phyloP scores from a whole-genome alignment of 1,140 invertebrate genomes.

The Drosophila ironensis region DNA sequence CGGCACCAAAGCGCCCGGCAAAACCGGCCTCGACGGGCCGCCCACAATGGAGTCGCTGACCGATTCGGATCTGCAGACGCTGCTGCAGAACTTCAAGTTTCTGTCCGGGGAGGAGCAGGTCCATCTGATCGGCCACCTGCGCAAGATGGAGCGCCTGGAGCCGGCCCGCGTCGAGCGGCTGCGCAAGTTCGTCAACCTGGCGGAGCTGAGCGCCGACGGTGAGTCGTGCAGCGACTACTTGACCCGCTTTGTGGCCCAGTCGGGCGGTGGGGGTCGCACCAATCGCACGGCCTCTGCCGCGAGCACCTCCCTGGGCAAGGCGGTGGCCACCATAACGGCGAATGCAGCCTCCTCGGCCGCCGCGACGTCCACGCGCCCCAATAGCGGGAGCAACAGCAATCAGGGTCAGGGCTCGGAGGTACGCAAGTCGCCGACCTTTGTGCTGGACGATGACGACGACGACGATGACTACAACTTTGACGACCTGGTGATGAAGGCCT shows the following conservation, averaged over 20 bases:
- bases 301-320: neutral
- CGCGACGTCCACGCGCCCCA: neutral
- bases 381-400: neutral
- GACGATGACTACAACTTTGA: constrained; percentile 88
- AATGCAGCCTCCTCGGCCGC: neutral
- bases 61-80: constrained; percentile 88
- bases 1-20: neutral
- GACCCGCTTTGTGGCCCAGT: constrained; percentile 36
- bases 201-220: constrained; percentile 71
- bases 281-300: neutral
- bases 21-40: neutral
- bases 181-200: constrained; percentile 86
- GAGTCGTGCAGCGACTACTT: constrained; percentile 58
- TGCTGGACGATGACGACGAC: constrained; percentile 53
- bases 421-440: constrained; percentile 55
- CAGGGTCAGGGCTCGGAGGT: neutral
- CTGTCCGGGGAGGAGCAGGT: constrained; percentile 90
- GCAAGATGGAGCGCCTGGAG: constrained; percentile 88
- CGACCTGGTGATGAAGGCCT: constrained; percentile 85
- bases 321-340: neutral
- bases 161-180: constrained; percentile 88
- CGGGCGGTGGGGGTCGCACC: neutral
- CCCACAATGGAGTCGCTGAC: constrained; percentile 89
- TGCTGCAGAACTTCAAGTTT: constrained; percentile 91
- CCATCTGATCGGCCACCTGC: constrained; percentile 89